phyloP scores from a whole-genome alignment of 2,113 vertebrate genomes.

The Galemys pyrenaicus region DNA sequence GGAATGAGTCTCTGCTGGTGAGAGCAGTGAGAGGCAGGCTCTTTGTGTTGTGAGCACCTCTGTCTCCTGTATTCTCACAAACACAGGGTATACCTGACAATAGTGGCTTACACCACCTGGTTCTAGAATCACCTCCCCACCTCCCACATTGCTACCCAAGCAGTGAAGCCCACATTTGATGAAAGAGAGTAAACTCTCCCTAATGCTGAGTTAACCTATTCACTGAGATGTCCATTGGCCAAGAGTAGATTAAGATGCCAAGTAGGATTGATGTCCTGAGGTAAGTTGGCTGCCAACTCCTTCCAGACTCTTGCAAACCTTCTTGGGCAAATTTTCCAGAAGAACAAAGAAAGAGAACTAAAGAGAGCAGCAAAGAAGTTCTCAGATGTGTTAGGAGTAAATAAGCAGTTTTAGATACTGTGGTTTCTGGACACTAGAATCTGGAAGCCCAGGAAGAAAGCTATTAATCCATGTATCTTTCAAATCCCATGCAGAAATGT shows the following conservation, averaged over 20 bases:
- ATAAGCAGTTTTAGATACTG: not conserved
- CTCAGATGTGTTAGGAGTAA: too few relatives aligned
- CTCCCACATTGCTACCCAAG: not conserved
- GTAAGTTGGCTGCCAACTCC: not conserved
- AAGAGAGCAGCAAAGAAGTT: not conserved
- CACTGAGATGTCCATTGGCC: rapidly evolving
- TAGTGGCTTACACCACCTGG: not conserved
- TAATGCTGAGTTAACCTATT: not conserved
- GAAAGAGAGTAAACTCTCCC: not conserved
- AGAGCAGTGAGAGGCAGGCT: not conserved
- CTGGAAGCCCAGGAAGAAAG: not conserved
- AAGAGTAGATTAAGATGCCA: not conserved
- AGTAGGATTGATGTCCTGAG: not conserved
- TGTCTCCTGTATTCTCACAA: not conserved
- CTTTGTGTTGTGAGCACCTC: not conserved
- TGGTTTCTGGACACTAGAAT: not conserved
- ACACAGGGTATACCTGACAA: not conserved
- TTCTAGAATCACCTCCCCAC: not conserved
- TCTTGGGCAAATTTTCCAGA: not conserved
- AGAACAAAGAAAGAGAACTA: not conserved
- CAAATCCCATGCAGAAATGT: not conserved
- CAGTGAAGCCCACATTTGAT: not conserved
- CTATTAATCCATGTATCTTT: not conserved
- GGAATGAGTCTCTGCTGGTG: too few relatives aligned
- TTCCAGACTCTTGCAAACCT: not conserved